These are phyloP conservation scores for Agrilus biguttatus DNA, from an alignment of 2,888 invertebrate species.

Conservation along the genomic window DNA sequence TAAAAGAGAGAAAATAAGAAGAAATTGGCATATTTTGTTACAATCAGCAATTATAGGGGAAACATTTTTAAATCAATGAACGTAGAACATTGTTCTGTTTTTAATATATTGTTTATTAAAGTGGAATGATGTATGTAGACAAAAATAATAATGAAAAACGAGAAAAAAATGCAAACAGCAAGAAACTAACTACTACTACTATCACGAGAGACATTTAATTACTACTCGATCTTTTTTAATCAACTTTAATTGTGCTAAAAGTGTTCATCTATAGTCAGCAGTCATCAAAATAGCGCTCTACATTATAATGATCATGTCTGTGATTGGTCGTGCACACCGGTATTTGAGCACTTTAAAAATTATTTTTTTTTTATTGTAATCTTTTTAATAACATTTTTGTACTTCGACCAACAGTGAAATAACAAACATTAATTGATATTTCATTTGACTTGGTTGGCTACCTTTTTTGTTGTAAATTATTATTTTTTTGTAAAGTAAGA, in stretches of 20 bases:
- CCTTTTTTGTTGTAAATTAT: too few relatives aligned
- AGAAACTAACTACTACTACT: too few relatives aligned
- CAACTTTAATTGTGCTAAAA: constrained; percentile 24
- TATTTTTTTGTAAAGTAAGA: too few relatives aligned
- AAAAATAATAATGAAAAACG: constrained; percentile 3
- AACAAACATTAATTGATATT: too few relatives aligned
- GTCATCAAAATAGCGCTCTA: constrained; percentile 21
- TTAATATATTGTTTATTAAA: constrained; percentile 31
- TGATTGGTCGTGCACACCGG: constrained; percentile 13
- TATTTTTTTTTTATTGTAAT: too few relatives aligned
- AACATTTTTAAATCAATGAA: constrained; percentile 21
- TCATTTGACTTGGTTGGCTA: too few relatives aligned
- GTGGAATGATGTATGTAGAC: constrained; percentile 13
- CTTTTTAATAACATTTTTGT: too few relatives aligned
- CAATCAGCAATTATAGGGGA: constrained; percentile 17
- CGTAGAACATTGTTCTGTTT: constrained; percentile 34
- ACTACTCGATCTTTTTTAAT: constrained; percentile 8
- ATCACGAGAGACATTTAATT: neutral
- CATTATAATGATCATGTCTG: constrained; percentile 23
- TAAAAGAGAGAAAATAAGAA: neutral
- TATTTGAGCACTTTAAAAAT: constrained; percentile 4
- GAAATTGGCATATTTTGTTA: constrained; percentile 15
- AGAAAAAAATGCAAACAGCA: constrained; percentile 5
- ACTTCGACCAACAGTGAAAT: too few relatives aligned
- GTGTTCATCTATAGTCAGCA: constrained; percentile 29